Evolutionary conservation across 2,797 vertebrate species (phyloP), one percentile per base, ranked within the genome.

Genomic region (Hemibagrus guttatus): DNA sequence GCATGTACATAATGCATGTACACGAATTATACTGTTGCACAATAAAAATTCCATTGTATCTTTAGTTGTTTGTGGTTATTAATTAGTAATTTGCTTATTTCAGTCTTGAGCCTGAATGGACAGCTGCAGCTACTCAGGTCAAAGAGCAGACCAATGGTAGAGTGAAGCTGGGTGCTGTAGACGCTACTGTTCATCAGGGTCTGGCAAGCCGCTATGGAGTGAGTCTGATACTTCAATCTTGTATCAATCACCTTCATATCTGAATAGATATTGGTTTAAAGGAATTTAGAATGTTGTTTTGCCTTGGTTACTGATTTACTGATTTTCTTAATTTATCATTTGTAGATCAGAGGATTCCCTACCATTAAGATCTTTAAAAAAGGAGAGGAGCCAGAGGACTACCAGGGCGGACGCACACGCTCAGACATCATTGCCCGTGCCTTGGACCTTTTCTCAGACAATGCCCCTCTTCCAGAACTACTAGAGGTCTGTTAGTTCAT

Each of bases 311-410:
- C 11, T 63, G 39, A n/a, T 61, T 0, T 21, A 42, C 11, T 63
- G 39, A n/a, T 61, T 0, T 4, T 26, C 21, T 83, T 54, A 28
- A n/a, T 81, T 75, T 23, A 42, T 79, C 59, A 46, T 85, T 21
- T 88, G 6, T 86, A 99, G 98, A 95, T 99, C 89, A 95, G 96
- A 84, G 98, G 98, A 85, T 99, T 99, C 92, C 98, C 98, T 87
- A 98, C 97, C 61, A 99, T 99, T 92, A 99, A 99, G 94, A 94
- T 99, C 84, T 99, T 99, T 94, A 97, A 97, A 90, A 99, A 98
- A 94, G 98, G 98, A 59, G 97, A 99, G 89, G 95, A 97, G 72
- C 97, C 97, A 0, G 94, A 96, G 89, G 97, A 99, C 92, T 99
- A 97, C 86, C 96, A 97, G 9, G 98, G 98, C 72, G 98, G 98